phyloP scores from a whole-genome alignment of 2,888 invertebrate species.

The Brachyptera risi region DNA sequence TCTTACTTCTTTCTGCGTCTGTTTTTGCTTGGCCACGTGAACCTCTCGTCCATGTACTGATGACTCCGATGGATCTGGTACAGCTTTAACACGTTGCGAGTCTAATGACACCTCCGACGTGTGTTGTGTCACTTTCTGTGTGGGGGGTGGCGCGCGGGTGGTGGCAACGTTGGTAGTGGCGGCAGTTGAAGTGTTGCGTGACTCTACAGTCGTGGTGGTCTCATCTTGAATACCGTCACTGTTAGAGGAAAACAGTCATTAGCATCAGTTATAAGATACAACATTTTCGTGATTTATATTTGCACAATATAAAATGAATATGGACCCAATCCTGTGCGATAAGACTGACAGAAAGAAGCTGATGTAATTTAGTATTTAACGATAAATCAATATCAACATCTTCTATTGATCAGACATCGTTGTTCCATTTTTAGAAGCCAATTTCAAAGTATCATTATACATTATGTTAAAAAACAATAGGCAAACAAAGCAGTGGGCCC shows the following conservation, averaged over 20 bases:
- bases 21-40: constrained; percentile 81
- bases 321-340: too few species aligned
- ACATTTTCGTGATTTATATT: too few species aligned
- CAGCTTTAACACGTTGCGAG: constrained; percentile 38
- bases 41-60: constrained; percentile 85
- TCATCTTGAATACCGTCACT: constrained; percentile 7
- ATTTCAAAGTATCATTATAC: too few species aligned
- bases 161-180: neutral
- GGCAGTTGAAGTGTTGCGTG: neutral
- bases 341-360: too few species aligned
- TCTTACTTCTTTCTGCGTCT: constrained; percentile 73
- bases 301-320: too few species aligned
- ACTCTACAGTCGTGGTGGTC: constrained; percentile 11
- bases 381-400: too few species aligned
- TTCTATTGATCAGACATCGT: too few species aligned
- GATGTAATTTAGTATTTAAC: too few species aligned
- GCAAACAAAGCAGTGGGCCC: too few species aligned
- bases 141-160: neutral
- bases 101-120: constrained; percentile 31
- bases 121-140: constrained; percentile 6
- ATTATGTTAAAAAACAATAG: too few species aligned
- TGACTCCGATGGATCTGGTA: constrained; percentile 75
- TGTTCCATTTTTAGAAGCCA: too few species aligned
- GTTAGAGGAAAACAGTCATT: neutral
- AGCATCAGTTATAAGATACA: too few species aligned